Evolutionary conservation across 1,140 invertebrate species (phyloP).

Genomic region (Lepidurus apus): DNA sequence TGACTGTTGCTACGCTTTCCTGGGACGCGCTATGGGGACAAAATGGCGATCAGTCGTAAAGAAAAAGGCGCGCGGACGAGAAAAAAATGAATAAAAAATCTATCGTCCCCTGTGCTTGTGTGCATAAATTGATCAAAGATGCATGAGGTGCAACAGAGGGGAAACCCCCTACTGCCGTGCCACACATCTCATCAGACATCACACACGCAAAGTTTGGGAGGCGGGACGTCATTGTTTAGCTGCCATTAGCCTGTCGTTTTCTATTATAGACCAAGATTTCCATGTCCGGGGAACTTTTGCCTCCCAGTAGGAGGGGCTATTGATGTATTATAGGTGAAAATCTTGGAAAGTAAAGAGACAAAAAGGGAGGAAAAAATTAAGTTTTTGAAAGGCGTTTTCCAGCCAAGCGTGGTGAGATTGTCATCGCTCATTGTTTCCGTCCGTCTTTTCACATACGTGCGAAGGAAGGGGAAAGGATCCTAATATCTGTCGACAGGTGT

Average conservation of each 20-base stretch:
- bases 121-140: constrained; percentile 22
- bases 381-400: no score
- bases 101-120: background rate
- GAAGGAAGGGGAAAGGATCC: background rate
- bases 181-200: no score
- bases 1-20: no score
- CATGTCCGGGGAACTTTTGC: no score
- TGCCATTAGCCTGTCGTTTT: background rate
- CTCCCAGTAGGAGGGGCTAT: no score
- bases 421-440: no score
- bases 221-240: background rate
- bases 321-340: no score
- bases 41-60: background rate
- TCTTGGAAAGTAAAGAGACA: no score
- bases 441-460: background rate
- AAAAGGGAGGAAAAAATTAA: no score
- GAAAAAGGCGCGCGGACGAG: background rate
- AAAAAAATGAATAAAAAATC: background rate
- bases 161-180: background rate
- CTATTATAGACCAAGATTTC: background rate
- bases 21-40: no score
- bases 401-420: no score
- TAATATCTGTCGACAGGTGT: background rate
- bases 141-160: background rate
- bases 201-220: no score